These are phyloP conservation scores for Catonia carolina DNA, from an alignment of 2,888 invertebrate species.

Conservation along the genomic window DNA sequence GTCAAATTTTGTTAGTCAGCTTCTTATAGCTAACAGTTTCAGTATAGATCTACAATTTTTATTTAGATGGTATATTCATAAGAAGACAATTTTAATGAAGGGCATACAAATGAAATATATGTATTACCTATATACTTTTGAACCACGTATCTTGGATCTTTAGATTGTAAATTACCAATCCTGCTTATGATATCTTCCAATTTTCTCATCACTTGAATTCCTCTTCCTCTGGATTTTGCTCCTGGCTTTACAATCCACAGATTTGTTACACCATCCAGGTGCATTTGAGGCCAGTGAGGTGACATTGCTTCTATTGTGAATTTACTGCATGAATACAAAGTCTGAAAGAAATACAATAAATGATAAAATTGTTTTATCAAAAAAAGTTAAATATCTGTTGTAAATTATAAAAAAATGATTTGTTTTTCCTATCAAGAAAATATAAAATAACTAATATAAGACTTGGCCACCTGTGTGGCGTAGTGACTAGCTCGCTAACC, in stretches of 20 bases:
- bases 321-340: constrained; percentile 34
- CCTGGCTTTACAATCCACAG: constrained; percentile 54
- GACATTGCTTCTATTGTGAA: constrained; percentile 32
- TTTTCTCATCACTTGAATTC: constrained; percentile 46
- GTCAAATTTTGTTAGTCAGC: too few species aligned
- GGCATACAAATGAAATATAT: too few species aligned
- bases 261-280: constrained; percentile 46
- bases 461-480: too few species aligned
- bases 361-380: background rate
- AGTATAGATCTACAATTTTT: too few species aligned
- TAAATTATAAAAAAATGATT: too few species aligned
- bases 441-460: too few species aligned
- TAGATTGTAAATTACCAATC: constrained; percentile 31
- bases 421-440: too few species aligned
- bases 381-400: background rate
- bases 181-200: constrained; percentile 44
- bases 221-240: constrained; percentile 49
- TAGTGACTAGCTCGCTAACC: too few species aligned
- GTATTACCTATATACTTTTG: constrained; percentile 50
- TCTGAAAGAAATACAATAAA: constrained; percentile 25
- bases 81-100: too few species aligned
- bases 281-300: constrained; percentile 34
- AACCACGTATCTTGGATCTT: constrained; percentile 44
- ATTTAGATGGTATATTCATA: too few species aligned
- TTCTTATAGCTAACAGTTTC: too few species aligned